A percentile compares a stretch with the other conserved stretches of the same genome.
These are phyloP conservation scores for Pao palembangensis DNA, from an alignment of 2,113 vertebrate genomes.

Conservation along the genomic window DNA sequence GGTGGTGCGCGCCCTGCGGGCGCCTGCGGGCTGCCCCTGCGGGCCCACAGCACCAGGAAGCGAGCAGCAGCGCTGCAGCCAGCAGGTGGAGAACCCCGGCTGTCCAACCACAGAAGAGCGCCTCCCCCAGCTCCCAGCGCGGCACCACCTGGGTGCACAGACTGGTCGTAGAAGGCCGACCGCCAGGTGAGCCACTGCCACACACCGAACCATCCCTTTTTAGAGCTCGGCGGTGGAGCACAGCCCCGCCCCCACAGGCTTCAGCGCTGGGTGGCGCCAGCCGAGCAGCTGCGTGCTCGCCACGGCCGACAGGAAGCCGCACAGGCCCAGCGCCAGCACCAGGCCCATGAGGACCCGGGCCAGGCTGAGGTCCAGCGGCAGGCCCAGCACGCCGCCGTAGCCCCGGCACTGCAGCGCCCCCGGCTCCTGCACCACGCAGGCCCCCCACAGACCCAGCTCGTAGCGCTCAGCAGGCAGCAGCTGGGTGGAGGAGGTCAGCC, in stretches of 20 bases:
- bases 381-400: conserved; percentile 52
- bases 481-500: conserved; percentile 65
- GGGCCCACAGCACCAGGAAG: too few species aligned
- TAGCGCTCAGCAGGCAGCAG: conserved; percentile 64
- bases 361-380: conserved; percentile 54
- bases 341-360: conserved; percentile 56
- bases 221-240: too few species aligned
- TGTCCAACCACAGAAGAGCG: conserved; percentile 71
- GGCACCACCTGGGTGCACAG: conserved; percentile 52
- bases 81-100: conserved; percentile 58
- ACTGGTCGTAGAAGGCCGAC: conserved; percentile 53
- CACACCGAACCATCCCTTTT: too few species aligned
- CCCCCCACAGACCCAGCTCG: conserved; percentile 72
- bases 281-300: conserved; percentile 61
- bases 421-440: conserved; percentile 61
- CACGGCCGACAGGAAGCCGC: conserved; percentile 56
- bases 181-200: too few species aligned
- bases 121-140: conserved; percentile 69
- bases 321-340: conserved; percentile 36
- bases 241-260: conserved; percentile 41
- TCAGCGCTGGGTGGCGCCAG: conserved; percentile 39
- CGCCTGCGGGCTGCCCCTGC: too few species aligned
- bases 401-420: conserved; percentile 54
- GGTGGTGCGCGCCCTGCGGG: too few species aligned
- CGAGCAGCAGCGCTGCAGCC: conserved; percentile 63